Evolutionary conservation across 2,113 vertebrate genomes (phyloP), one percentile per base, ranked within the genome.

Genomic region (Callionymus lyra): DNA sequence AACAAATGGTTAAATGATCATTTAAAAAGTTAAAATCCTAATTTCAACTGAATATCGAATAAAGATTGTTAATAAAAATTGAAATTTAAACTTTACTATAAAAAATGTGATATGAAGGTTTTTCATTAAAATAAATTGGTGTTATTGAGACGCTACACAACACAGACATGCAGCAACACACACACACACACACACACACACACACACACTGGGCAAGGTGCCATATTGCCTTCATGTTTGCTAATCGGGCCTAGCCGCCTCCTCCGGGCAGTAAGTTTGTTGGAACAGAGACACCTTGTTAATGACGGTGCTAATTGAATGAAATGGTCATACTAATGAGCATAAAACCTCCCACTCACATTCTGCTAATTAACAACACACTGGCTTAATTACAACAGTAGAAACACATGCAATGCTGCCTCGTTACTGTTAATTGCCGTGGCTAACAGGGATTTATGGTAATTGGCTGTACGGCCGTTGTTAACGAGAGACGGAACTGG

Each of bases 291-390:
- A 82, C 72, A 78, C 66, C 64, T 80, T 47, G 68, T 80, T 97
- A 97, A 97, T 94, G 93, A 91, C 88, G 85, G 86, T 81, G 87
- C 95, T 97, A 97, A 98, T 97, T 97, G 93, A 98, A 98, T 97
- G 93, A 97, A 96, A 94, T 92, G 88, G 88, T 90, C 82, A 85
- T 65, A 56, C 89, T 96, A 95, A 97, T 92, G 91, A 94, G 92
- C 89, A 90, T 95, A 94, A 97, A 95, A 94, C 88, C 90, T 90
- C 85, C 91, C 86, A 90, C 92, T 94, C 92, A 91, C 91, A 94
- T 92, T 79, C 86, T 84, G 85, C 92, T 94, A 97, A 97, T 98
- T 98, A 97, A 96, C 91, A 94, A 89, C 92, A 89, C 85, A 89
- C 65, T 70, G 83, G 90, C 89, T 90, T 92, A 98, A 97, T 98